phyloP scores from a whole-genome alignment of 2,888 invertebrate species.

The Hecatera dysodea region DNA sequence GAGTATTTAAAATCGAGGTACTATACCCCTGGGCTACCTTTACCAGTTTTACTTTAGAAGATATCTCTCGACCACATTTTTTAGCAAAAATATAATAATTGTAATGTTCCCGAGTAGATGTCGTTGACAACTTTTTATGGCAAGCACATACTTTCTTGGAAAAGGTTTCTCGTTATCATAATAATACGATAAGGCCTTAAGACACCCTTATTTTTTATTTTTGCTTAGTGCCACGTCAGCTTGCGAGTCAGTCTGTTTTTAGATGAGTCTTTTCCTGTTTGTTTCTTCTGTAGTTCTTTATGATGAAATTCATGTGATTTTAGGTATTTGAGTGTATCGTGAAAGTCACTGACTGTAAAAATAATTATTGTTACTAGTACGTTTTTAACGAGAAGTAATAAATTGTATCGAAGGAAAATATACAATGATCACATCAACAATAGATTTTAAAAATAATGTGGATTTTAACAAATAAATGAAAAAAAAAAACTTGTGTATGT shows the following conservation, averaged over 20 bases:
- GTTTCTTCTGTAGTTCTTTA: slow-evolving; percentile 38
- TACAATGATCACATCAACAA: no score
- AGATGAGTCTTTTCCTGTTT: slow-evolving; percentile 60
- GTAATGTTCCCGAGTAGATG: slow-evolving; percentile 47
- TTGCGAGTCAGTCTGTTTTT: slow-evolving; percentile 56
- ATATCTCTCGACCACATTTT: slow-evolving; percentile 6
- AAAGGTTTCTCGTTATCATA: slow-evolving; percentile 65
- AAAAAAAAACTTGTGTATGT: no score
- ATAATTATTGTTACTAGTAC: no score
- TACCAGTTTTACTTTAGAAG: no score
- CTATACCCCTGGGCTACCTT: no score
- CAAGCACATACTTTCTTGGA: slow-evolving; percentile 49
- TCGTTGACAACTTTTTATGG: slow-evolving; percentile 61
- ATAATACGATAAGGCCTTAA: slow-evolving; percentile 65
- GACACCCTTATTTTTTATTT: slow-evolving; percentile 61
- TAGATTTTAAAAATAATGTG: no score
- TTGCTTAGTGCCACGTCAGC: slow-evolving; percentile 59
- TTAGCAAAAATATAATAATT: slow-evolving; percentile 53
- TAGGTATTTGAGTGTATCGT: background rate
- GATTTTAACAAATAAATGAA: no score
- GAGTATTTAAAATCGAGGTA: no score
- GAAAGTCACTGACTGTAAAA: background rate
- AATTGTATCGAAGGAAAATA: no score
- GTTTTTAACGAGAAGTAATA: no score
- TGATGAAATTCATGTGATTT: slow-evolving; percentile 1